A percentile compares a stretch with the other conserved stretches of the same genome.
Evolutionary conservation across 1,140 invertebrate species (phyloP).

Genomic region (Drosophila erecta): DNA sequence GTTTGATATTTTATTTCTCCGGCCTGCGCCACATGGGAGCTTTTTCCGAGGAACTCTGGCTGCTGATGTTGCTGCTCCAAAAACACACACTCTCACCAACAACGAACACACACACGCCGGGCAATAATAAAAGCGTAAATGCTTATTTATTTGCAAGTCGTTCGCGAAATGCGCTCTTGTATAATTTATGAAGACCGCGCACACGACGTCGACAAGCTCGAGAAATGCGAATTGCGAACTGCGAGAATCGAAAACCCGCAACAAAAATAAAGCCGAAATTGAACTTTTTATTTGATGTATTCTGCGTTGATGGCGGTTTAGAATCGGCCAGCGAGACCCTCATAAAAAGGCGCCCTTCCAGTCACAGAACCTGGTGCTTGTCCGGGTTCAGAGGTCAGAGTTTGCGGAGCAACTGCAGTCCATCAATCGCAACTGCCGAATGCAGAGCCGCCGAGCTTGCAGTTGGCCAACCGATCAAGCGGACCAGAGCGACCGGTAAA

Average conservation of each 20-base stretch:
- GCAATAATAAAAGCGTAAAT: conserved; percentile 82
- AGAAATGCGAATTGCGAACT: conserved; percentile 12
- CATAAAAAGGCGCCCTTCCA: conserved; percentile 53
- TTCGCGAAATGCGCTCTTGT: conserved; percentile 77
- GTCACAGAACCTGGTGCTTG: conserved; percentile 64
- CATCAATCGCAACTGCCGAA: conserved; percentile 64
- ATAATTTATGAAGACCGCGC: conserved; percentile 80
- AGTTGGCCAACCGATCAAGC: conserved; percentile 55
- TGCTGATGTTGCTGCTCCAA: conserved; percentile 20
- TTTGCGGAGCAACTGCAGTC: conserved; percentile 45
- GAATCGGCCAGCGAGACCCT: conserved; percentile 57
- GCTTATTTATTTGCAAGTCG: conserved; percentile 82
- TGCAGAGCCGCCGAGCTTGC: conserved; percentile 48
- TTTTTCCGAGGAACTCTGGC: conserved; percentile 61
- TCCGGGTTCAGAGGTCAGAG: conserved; percentile 21
- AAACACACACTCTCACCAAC: conserved; percentile 19
- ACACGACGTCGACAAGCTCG: conserved; percentile 51
- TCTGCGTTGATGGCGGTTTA: conserved; percentile 39
- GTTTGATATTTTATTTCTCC: conserved; percentile 53
- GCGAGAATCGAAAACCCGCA: conserved; percentile 8
- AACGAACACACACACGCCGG: conserved; percentile 35
- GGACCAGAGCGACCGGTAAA: conserved; percentile 24
- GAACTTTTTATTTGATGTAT: conserved; percentile 58
- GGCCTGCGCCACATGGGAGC: conserved; percentile 74
- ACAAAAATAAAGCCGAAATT: conserved; percentile 54